Conservation (phyloP, 2,797 vertebrate genomes). For the Rachycentron canadum region DNA sequence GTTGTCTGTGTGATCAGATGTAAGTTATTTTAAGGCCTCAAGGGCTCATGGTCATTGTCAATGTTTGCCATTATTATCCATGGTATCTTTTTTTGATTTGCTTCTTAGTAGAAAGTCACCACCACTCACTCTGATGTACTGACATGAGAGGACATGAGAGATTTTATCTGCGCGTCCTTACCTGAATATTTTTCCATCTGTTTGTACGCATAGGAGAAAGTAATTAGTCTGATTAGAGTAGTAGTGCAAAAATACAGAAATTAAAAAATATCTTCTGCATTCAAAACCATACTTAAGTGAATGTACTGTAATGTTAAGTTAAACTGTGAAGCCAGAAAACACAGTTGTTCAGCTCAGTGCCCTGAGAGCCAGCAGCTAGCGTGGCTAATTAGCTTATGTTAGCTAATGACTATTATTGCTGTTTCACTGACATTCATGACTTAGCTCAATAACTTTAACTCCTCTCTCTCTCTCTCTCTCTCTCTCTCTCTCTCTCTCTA, state of each 20-base stretch:
- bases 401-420: neutral
- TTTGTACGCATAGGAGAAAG: neutral
- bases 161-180: neutral
- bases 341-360: too few relatives aligned
- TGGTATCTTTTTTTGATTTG: neutral
- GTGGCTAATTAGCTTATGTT: neutral
- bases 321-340: too few relatives aligned
- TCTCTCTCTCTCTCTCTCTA: too few relatives aligned
- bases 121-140: neutral
- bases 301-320: too few relatives aligned
- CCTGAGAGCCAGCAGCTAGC: neutral
- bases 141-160: neutral
- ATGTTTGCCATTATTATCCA: conserved; percentile 8
- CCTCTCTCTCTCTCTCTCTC: too few relatives aligned
- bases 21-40: neutral
- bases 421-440: neutral
- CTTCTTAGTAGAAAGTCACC: neutral
- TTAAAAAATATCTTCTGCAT: neutral
- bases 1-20: conserved; percentile 9
- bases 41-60: neutral
- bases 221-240: too few relatives aligned
- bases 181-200: neutral
- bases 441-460: neutral
- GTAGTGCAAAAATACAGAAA: too few relatives aligned
- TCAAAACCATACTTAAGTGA: neutral